Percentiles rank a stretch among this genome's conserved stretches.
phyloP scores from a whole-genome alignment of 2,797 vertebrate species.

The Crocidura indochinensis region DNA sequence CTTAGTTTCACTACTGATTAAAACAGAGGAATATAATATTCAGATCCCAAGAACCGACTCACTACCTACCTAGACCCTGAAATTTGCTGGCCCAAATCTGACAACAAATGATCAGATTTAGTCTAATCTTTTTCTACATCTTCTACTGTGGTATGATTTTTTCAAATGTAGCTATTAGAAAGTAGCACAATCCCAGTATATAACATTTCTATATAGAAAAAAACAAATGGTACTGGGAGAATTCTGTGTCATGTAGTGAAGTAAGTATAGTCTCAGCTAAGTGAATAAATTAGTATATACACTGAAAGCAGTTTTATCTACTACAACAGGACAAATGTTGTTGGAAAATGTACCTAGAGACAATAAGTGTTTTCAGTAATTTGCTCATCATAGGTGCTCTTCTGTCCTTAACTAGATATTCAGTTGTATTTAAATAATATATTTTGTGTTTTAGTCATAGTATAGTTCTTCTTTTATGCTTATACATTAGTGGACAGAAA shows the following conservation, averaged over 20 bases:
- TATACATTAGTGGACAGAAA: conserved; percentile 47
- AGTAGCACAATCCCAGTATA: conserved; percentile 33
- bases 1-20: conserved; percentile 91
- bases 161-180: conserved; percentile 61
- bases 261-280: conserved; percentile 55
- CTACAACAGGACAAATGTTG: background rate
- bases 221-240: background rate
- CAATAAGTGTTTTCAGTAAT: background rate
- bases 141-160: conserved; percentile 50
- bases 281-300: conserved; percentile 54
- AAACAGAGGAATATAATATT: conserved; percentile 93
- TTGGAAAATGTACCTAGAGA: background rate
- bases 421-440: conserved; percentile 25
- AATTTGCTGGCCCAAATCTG: conserved; percentile 42
- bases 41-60: conserved; percentile 29
- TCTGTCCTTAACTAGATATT: background rate
- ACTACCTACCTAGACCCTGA: conserved; percentile 30
- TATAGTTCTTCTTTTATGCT: conserved; percentile 54
- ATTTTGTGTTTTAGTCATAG: conserved; percentile 22
- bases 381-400: background rate
- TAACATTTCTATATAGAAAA: background rate
- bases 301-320: conserved; percentile 24
- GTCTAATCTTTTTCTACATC: background rate
- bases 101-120: conserved; percentile 25
- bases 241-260: conserved; percentile 64